These are phyloP conservation scores for Melinaea menophilus DNA, from an alignment of 2,888 invertebrate genomes.

Conservation along the genomic window DNA sequence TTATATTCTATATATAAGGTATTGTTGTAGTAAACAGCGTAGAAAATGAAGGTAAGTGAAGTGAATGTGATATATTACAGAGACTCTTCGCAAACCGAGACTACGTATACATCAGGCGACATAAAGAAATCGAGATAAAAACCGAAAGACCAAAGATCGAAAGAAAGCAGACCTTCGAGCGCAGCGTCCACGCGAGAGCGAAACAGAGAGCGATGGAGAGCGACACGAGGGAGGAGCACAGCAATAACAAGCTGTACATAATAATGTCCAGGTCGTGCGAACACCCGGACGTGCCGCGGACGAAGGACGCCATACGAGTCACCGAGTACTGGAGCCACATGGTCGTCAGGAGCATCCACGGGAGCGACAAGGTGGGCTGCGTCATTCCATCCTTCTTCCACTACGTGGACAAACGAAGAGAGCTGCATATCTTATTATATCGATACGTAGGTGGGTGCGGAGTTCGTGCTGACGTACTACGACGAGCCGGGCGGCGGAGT, in stretches of 20 bases:
- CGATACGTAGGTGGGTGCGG: constrained; percentile 80
- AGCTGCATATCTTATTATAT: background rate
- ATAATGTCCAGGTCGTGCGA: constrained; percentile 82
- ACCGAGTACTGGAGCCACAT: constrained; percentile 91
- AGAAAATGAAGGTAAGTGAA: too few relatives aligned
- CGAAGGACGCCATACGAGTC: constrained; percentile 84
- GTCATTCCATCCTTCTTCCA: too few relatives aligned
- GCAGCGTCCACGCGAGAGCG: constrained; percentile 56
- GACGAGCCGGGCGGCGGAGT: constrained; percentile 92
- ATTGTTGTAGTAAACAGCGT: too few relatives aligned
- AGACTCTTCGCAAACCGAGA: constrained; percentile 90
- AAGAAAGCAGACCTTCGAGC: constrained; percentile 20
- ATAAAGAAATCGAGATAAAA: constrained; percentile 54
- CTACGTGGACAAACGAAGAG: background rate
- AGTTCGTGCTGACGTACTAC: constrained; percentile 91
- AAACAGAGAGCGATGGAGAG: constrained; percentile 51
- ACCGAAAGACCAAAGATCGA: background rate
- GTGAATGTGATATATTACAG: constrained; percentile 54
- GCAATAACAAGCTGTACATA: constrained; percentile 46
- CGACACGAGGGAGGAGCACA: constrained; percentile 30
- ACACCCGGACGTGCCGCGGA: constrained; percentile 83
- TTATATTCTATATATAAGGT: too few relatives aligned
- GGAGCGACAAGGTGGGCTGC: constrained; percentile 69
- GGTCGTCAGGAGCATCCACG: constrained; percentile 84
- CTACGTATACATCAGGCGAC: constrained; percentile 88